Base-by-base conservation (phyloP, 2,888 invertebrate genomes). In the Trypoxylon attenuatum region DNA sequence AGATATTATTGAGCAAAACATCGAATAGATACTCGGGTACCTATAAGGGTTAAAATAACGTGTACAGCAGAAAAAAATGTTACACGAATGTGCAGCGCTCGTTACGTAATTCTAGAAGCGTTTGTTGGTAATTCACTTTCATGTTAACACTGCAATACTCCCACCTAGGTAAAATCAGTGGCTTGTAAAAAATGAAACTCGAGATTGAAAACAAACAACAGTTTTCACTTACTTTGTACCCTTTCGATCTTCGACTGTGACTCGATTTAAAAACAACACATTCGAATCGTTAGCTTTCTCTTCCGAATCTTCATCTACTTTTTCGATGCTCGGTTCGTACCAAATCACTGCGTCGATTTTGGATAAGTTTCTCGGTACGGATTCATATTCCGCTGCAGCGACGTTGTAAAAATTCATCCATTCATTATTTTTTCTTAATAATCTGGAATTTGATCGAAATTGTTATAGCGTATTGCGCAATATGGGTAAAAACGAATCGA, bases 221-320 rank as follows among this genome's bases (percentile, higher is more conserved):
- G 8, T 18, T 39, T 0, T 1, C 4, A 33, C 57, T 21, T 73
- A 82, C 87, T 83, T 84, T 53, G 84, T 78, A 22, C 83, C 83
- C 49, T 70, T 81, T 39, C 84, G 77, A 69, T 87, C 84, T 60
- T 86, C 85, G 13, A 87, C 46, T 1, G 61, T 19, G 19, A 87
- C 60, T 68, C 78, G 78, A 49, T 83, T 73, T 13, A 87, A 6
- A 6, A 77, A 56, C n/a, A 86, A 43, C 8, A 54, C 64, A 6
- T 71, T 52, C 4, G 64, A 56, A 19, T 70, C 58, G 23, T 73
- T 47, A 46, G 68, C 61, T 19, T 55, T 53, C 21, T 67, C n/a
- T 10, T 5, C 66, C 5, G 57, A 41, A 59, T 74, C 68, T 25
- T 75, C 76, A 13, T 77, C 72, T 27, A 58, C 60, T 5, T 69